Percentiles rank a stretch among this genome's conserved stretches.
phyloP scores from a whole-genome alignment of 2,113 vertebrate genomes.

The Lampris incognitus region DNA sequence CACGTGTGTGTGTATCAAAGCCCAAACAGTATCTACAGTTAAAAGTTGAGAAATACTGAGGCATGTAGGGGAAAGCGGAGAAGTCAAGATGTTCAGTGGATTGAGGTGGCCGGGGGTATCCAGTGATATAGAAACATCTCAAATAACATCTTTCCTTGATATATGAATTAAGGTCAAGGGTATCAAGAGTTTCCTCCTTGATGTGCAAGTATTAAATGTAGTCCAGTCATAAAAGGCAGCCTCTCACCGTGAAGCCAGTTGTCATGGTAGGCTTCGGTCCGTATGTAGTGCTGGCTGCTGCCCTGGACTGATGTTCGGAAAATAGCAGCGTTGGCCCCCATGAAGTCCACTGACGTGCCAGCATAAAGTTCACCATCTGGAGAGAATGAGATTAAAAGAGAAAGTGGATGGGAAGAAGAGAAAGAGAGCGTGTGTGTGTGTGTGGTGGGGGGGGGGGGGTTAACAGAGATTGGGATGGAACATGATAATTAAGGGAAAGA shows the following conservation, averaged over 20 bases:
- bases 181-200: too few relatives aligned
- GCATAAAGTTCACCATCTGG: conserved; percentile 86
- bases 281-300: conserved; percentile 82
- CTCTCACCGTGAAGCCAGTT: conserved; percentile 87
- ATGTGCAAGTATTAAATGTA: not conserved
- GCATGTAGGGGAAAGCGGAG: too few relatives aligned
- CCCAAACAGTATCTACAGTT: too few relatives aligned
- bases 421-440: not conserved
- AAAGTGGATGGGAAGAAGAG: not conserved
- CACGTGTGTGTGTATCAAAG: not conserved
- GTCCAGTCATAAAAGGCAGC: not conserved
- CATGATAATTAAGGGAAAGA: not conserved
- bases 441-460: too few relatives aligned
- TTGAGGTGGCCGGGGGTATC: too few relatives aligned
- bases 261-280: conserved; percentile 87
- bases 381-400: not conserved
- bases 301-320: conserved; percentile 83
- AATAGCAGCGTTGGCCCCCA: conserved; percentile 87
- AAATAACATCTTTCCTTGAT: too few relatives aligned
- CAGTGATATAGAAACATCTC: too few relatives aligned
- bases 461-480: too few relatives aligned
- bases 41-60: too few relatives aligned
- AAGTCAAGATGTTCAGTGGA: too few relatives aligned
- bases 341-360: conserved; percentile 88
- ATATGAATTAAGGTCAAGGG: too few relatives aligned